Evolutionary conservation across 2,113 vertebrate species (phyloP).

Genomic region (Fregata magnificens): DNA sequence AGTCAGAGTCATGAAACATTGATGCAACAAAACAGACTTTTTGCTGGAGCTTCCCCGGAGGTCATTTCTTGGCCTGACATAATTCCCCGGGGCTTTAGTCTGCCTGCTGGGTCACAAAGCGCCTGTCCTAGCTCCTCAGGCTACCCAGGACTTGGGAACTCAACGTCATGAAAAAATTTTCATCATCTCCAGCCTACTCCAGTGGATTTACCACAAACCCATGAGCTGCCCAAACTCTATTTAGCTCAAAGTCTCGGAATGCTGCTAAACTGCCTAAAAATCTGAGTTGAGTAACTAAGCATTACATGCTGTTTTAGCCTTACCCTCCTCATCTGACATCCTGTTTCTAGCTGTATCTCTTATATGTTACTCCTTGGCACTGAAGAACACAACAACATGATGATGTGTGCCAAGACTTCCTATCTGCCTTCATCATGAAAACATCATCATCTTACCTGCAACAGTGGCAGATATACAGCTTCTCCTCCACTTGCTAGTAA

Average conservation of each 20-base stretch:
- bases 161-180: neutral
- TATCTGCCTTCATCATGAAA: neutral
- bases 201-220: neutral
- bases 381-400: neutral
- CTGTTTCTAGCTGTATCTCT: neutral
- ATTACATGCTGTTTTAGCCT: neutral
- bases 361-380: neutral
- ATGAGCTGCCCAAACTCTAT: neutral
- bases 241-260: neutral
- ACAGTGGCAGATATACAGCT: neutral
- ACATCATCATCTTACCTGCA: neutral
- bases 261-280: neutral
- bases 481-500: neutral
- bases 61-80: too few relatives aligned
- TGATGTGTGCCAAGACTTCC: neutral
- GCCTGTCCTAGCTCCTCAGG: neutral
- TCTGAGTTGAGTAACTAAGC: neutral
- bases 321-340: neutral
- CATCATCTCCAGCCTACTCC: neutral
- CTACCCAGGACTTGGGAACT: neutral
- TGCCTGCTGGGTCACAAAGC: neutral
- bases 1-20: too few relatives aligned
- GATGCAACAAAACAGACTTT: too few relatives aligned
- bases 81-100: neutral
- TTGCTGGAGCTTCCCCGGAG: too few relatives aligned